These are phyloP conservation scores for Lepidurus couesii DNA, from an alignment of 1,140 invertebrate genomes.

Conservation along the genomic window DNA sequence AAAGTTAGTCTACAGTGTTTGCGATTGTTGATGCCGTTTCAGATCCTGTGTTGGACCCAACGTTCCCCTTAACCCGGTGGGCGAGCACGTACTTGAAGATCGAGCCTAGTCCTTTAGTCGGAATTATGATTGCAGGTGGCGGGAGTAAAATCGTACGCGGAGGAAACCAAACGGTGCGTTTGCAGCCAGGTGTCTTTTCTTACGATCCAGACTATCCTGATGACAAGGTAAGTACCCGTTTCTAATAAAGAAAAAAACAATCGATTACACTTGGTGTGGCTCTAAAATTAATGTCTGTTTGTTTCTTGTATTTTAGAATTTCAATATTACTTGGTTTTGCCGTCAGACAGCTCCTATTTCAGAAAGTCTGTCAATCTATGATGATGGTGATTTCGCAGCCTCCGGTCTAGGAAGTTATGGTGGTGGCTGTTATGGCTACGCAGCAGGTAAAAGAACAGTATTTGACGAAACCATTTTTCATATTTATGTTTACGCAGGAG, in stretches of 20 bases:
- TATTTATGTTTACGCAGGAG: background rate
- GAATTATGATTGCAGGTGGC: background rate
- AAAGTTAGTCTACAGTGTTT: too few relatives aligned
- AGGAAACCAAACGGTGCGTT: background rate
- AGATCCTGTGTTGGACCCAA: slow-evolving; percentile 28
- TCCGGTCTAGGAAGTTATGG: background rate
- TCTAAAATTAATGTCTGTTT: background rate
- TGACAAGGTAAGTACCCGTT: background rate
- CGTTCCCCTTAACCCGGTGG: slow-evolving; percentile 6
- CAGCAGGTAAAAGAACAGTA: background rate
- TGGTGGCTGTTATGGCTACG: slow-evolving; percentile 27
- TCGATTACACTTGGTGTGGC: background rate
- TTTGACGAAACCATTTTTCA: background rate
- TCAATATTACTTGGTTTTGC: slow-evolving; percentile 35
- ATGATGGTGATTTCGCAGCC: background rate
- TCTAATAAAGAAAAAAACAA: too few relatives aligned
- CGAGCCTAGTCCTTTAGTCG: background rate
- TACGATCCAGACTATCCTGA: slow-evolving; percentile 17
- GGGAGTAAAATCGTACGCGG: slow-evolving; percentile 3
- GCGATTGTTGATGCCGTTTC: too few relatives aligned
- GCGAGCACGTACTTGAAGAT: slow-evolving; percentile 18
- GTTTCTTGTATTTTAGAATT: slow-evolving; percentile 31
- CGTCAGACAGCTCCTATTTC: slow-evolving; percentile 3
- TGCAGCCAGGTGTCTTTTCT: background rate
- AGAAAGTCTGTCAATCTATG: background rate